Evolutionary conservation across 2,797 vertebrate genomes (phyloP), one percentile per base, ranked within the genome.

Genomic region (Dryobates pubescens): DNA sequence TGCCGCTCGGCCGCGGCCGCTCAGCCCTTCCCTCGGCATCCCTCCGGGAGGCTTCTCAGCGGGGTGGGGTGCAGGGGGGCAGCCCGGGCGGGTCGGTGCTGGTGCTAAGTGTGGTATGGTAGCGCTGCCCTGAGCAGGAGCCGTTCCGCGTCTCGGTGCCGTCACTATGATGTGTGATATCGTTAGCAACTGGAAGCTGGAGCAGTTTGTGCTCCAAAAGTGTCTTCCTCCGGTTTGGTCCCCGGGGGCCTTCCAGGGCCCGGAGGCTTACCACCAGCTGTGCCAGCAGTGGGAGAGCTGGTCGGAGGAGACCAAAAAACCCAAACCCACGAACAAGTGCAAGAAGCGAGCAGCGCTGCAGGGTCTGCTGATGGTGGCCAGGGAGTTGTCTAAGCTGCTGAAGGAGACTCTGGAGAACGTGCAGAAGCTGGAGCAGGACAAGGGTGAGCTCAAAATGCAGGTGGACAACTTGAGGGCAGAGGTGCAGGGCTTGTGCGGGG

Each of bases 251-350:
- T 96, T 96, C 74, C 96, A 96, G 86, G 96, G 96, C 24, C 92
- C 96, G 0, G 96, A 96, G 17, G 94, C 95, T 0, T 96, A 96
- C 77, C 96, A 96, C 82, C 95, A 96, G 92, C 71, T 96, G 10
- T 96, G 96, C 90, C 95, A 96, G 83, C 96, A 96, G 81, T 96
- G 96, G 96, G 96, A 96, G 89, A 93, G 80, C 32, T 96, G 96
- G 96, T 73, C 96, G 0, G 96, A 96, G 68, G 96, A 96, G 83
- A 57, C 34, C 59, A 96, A 96, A 94, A 96, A 96, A 17, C 88
- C 96, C 87, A 96, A 96, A 84, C 92, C 95, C 71, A 94, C 94
- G 2, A 96, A 90, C 6, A 96, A 96, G 72, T 96, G 96, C 63
- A 96, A 95, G 41, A 96, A 96, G 58, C 74, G 96, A 13, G 96